Base-by-base conservation (phyloP, 2,888 invertebrate genomes). In the Zele albiditarsus region DNA sequence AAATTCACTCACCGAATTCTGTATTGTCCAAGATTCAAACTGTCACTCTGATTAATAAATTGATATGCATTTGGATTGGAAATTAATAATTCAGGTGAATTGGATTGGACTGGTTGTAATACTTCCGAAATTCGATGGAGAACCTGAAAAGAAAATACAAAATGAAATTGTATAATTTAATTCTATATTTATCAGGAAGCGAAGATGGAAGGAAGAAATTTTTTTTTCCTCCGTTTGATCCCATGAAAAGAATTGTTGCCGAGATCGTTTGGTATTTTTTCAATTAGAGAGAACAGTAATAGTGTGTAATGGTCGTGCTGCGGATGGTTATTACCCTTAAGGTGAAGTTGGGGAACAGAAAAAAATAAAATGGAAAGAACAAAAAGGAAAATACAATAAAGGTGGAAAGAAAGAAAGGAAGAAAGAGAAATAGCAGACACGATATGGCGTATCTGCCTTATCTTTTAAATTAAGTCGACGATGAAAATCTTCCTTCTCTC, bases 51-150 rank as follows among this genome's bases (percentile, higher is more conserved):
- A 85, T 94, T 93, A 78, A 96, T 90, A 85, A 96, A 96, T 85
- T 94, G 93, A 86, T 92, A 93, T 1, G 96, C 97, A 84, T 95
- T 95, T 0, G 96, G 96, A 88, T 95, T 96, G 89, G 93, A 94
- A 67, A 95, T 92, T 14, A 91, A 90, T 20, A 92, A 91, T 33
- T 92, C 92, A 73, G 91, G 90, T 0, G 94, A 92, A 82, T 93
- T 92, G n/a, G 89, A 84, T 63, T 89, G 86, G 5, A 96, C 93
- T 0, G 97, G 97, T 82, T 94, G 93, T 77, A 97, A 90, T 33
- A 97, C 96, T 89, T 96, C 95, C 86, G 96, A 96, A 86, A 97
- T 96, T 84, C 96, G 94, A 89, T 97, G 96, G 81, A 97, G 91
- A 20, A 96, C 94, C 95, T 97, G 89, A 23, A 90, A 90, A 75